Conservation (phyloP, 2,113 vertebrate species). For the Edolisoma coerulescens region DNA sequence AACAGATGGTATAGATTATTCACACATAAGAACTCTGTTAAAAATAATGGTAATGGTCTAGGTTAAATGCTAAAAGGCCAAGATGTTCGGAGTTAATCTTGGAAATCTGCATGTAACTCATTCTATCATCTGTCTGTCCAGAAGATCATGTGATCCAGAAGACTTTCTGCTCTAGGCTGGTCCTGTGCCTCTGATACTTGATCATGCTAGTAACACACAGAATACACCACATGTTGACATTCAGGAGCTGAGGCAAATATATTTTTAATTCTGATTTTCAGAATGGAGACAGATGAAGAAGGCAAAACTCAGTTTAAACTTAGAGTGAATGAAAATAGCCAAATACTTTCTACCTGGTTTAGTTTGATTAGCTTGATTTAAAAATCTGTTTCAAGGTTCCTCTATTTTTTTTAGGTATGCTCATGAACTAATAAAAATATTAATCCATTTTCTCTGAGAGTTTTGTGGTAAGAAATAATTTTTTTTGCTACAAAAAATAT, state of each 20-base stretch:
- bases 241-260: background rate
- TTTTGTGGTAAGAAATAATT: background rate
- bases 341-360: background rate
- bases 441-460: background rate
- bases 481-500: background rate
- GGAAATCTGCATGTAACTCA: background rate
- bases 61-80: background rate
- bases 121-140: background rate
- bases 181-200: background rate
- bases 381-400: background rate
- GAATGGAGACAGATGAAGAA: background rate
- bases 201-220: background rate
- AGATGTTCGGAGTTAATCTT: background rate
- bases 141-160: background rate
- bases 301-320: background rate
- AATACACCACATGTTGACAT: background rate
- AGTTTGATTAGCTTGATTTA: background rate
- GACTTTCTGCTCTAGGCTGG: background rate
- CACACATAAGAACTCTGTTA: background rate
- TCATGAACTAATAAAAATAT: background rate
- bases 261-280: background rate
- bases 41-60: background rate
- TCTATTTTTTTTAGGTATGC: background rate
- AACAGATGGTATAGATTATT: constrained; percentile 33
- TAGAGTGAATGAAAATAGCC: background rate